Conservation (phyloP, 2,888 invertebrate genomes). For the Operophtera brumata region DNA sequence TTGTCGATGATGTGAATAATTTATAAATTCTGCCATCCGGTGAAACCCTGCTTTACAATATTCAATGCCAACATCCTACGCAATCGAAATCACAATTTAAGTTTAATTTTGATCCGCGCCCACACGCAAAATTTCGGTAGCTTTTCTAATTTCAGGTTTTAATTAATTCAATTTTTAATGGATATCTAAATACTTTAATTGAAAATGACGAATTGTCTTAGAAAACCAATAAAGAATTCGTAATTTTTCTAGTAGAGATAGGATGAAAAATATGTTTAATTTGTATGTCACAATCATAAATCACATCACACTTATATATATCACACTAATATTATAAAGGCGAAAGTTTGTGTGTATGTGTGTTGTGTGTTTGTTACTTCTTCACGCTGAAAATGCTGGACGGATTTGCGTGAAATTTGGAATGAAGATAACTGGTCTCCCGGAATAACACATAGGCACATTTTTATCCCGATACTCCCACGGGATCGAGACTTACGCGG, state of each 20-base stretch:
- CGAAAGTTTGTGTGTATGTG: no score
- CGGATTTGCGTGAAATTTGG: no score
- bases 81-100: slow-evolving; percentile 8
- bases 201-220: background rate
- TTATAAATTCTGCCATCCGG: background rate
- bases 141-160: background rate
- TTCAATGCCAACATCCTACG: slow-evolving; percentile 9
- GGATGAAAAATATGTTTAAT: background rate
- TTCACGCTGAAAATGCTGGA: no score
- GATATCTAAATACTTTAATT: background rate
- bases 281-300: background rate
- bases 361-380: no score
- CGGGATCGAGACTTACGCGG: no score
- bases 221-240: no score
- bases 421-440: no score
- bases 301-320: no score
- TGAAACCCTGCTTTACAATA: background rate
- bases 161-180: no score
- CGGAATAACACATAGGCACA: no score
- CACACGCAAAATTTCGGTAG: background rate
- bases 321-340: no score
- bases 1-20: background rate
- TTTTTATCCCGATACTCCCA: no score
- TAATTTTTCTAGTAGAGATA: background rate
- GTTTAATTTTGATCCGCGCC: background rate